These are phyloP conservation scores for Suricata suricatta DNA, from an alignment of 2,113 vertebrate genomes.

Conservation along the genomic window DNA sequence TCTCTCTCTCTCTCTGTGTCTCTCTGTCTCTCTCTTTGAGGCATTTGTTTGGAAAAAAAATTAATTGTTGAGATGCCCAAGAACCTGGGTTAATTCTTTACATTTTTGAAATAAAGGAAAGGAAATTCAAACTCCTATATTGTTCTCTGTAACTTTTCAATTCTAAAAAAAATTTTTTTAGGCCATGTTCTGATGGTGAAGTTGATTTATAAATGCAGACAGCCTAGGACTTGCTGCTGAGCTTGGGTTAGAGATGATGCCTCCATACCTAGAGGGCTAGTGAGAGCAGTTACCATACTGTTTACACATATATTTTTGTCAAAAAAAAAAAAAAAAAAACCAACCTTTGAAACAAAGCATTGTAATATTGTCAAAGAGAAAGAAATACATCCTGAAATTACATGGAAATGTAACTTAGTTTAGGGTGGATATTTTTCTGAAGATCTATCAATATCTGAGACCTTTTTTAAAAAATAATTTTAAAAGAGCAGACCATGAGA, in stretches of 20 bases:
- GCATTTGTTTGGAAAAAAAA: constrained; percentile 73
- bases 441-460: constrained; percentile 68
- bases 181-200: constrained; percentile 57
- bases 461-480: constrained; percentile 58
- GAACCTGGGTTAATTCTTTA: constrained; percentile 73
- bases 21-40: neutral
- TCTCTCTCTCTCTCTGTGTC: accelerated
- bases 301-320: constrained; percentile 80
- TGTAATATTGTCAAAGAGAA: constrained; percentile 80
- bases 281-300: constrained; percentile 69
- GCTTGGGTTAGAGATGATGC: constrained; percentile 46
- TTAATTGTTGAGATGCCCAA: constrained; percentile 45
- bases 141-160: constrained; percentile 72
- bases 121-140: constrained; percentile 77
- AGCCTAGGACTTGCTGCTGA: constrained; percentile 67
- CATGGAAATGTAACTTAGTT: constrained; percentile 76
- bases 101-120: constrained; percentile 65
- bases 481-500: constrained; percentile 52
- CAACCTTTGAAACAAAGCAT: constrained; percentile 68
- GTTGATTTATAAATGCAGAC: constrained; percentile 38
- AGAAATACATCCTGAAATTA: constrained; percentile 77
- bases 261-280: constrained; percentile 57
- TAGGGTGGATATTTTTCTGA: constrained; percentile 76
- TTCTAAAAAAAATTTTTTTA: constrained; percentile 73
- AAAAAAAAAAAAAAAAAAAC: constrained; percentile 53